A percentile compares a stretch with the other conserved stretches of the same genome.
phyloP scores from a whole-genome alignment of 2,113 vertebrate species.

The Ochotona princeps region DNA sequence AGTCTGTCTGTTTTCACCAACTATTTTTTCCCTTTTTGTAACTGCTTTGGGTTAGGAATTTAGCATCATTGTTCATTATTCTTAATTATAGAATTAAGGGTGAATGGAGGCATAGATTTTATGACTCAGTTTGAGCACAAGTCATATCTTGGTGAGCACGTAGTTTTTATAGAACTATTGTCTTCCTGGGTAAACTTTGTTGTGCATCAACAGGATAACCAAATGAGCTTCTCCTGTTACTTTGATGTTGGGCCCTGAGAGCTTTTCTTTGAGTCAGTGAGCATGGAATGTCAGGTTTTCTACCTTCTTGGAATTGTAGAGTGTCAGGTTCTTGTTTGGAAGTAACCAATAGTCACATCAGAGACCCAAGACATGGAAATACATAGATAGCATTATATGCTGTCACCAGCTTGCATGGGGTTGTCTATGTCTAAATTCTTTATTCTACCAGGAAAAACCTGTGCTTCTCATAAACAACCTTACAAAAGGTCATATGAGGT shows the following conservation, averaged over 20 bases:
- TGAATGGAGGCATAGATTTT: background rate
- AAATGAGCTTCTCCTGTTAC: background rate
- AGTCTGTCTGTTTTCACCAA: background rate
- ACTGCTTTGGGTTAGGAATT: background rate
- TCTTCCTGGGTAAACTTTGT: background rate
- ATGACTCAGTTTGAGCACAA: background rate
- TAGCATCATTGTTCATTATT: background rate
- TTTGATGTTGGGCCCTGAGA: background rate
- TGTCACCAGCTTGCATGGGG: too few species aligned
- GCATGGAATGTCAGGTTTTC: background rate
- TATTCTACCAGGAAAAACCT: background rate
- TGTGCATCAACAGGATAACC: background rate
- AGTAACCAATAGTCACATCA: background rate
- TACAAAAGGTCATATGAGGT: too few species aligned
- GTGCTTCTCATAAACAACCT: background rate
- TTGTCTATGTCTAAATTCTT: background rate
- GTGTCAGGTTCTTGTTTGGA: background rate
- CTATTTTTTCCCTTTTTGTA: background rate
- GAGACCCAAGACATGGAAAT: too few species aligned
- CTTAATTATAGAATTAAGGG: background rate
- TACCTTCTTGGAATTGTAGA: too few species aligned
- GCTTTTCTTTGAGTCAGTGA: background rate
- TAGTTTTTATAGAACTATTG: background rate
- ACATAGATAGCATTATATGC: background rate
- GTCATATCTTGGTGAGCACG: background rate